Conservation (phyloP, 2,888 invertebrate genomes). For the Eurois occulta region DNA sequence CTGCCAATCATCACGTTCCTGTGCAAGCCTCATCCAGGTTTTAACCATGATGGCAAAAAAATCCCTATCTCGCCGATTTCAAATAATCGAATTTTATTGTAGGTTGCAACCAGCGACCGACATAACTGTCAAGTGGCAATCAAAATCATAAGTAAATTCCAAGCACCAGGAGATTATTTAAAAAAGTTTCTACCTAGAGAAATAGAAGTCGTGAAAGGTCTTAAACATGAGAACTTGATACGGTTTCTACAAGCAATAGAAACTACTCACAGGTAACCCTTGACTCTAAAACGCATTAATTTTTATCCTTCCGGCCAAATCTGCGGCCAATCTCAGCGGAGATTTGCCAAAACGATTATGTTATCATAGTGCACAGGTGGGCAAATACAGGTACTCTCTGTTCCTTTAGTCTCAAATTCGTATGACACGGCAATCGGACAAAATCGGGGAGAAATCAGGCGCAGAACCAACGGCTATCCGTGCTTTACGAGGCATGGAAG, state of each 20-base stretch:
- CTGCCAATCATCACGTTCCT: not conserved
- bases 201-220: slow-evolving; percentile 95
- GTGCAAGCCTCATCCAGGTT: not conserved
- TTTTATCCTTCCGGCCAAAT: not conserved
- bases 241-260: slow-evolving; percentile 95
- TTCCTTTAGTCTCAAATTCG: not conserved
- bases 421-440: not conserved
- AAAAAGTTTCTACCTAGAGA: slow-evolving; percentile 95
- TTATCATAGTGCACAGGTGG: not conserved
- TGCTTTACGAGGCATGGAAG: not conserved
- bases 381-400: not conserved
- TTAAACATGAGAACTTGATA: slow-evolving; percentile 95
- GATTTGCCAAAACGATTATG: not conserved
- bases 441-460: not conserved
- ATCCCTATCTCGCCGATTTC: not conserved
- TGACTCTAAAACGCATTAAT: not conserved
- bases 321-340: not conserved
- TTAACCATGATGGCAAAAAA: not conserved
- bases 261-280: slow-evolving; percentile 93
- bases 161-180: slow-evolving; percentile 95
- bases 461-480: not conserved
- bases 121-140: slow-evolving; percentile 94
- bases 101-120: slow-evolving; percentile 94
- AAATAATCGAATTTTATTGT: slow-evolving; percentile 38
- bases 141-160: slow-evolving; percentile 95